Conservation (phyloP, 2,113 vertebrate genomes). For the Aldabrachelys gigantea region DNA sequence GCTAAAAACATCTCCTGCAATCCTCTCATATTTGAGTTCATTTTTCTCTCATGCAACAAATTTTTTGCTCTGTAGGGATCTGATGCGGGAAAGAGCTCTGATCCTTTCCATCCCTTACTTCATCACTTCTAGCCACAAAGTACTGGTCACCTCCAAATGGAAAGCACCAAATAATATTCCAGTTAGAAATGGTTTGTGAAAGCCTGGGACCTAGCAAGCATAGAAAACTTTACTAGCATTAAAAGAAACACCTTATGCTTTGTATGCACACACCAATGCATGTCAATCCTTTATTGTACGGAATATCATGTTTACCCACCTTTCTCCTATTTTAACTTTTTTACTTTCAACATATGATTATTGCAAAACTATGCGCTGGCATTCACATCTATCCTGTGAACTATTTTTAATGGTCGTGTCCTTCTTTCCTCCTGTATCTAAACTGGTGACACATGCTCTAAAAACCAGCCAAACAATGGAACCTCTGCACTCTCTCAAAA, state of each 20-base stretch:
- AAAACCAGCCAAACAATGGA: neutral
- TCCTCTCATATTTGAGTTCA: neutral
- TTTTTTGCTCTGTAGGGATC: neutral
- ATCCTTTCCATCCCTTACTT: neutral
- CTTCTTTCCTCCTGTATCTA: neutral
- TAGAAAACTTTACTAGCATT: neutral
- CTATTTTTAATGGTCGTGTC: neutral
- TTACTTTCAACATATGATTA: neutral
- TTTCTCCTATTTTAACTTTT: neutral
- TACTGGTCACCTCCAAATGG: neutral
- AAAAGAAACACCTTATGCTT: neutral
- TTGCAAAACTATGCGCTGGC: neutral
- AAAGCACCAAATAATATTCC: neutral
- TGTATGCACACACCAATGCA: neutral
- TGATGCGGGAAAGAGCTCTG: neutral
- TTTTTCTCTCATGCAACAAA: neutral
- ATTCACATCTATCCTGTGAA: neutral
- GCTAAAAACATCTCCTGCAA: neutral
- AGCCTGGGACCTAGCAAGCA: neutral
- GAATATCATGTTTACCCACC: neutral
- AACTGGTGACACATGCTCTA: neutral
- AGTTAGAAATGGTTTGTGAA: neutral
- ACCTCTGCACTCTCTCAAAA: neutral
- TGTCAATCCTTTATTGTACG: neutral
- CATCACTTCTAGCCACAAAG: neutral